These are phyloP conservation scores for Pangasianodon hypophthalmus DNA, from an alignment of 2,113 vertebrate genomes.

Conservation along the genomic window DNA sequence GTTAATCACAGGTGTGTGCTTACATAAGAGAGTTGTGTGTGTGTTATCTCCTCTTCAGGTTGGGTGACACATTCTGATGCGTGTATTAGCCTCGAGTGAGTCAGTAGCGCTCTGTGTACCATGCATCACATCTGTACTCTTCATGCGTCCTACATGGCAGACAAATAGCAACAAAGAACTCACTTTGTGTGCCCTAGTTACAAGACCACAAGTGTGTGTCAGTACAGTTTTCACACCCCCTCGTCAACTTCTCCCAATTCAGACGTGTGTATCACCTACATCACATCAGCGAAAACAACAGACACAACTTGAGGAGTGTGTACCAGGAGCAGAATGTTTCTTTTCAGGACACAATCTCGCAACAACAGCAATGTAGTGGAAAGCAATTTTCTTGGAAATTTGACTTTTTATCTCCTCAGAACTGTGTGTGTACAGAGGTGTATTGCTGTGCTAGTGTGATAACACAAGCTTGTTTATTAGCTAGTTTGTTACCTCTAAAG, in stretches of 20 bases:
- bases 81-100: background rate
- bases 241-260: background rate
- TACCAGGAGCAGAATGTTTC: background rate
- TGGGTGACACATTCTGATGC: conserved; percentile 3
- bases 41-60: background rate
- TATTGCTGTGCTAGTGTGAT: no score
- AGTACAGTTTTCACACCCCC: background rate
- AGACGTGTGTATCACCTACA: background rate
- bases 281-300: background rate
- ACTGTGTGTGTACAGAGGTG: no score
- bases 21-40: background rate
- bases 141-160: background rate
- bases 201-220: background rate
- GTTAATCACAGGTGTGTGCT: conserved; percentile 18
- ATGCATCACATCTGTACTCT: background rate
- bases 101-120: background rate
- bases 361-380: background rate
- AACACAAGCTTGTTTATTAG: no score
- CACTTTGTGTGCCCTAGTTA: background rate
- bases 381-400: background rate
- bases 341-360: background rate
- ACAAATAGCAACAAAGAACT: background rate
- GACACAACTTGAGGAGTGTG: background rate
- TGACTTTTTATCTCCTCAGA: background rate
- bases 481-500: no score